Base-by-base conservation (phyloP, 2,888 invertebrate genomes). In the Agonopterix alstromeriana region DNA sequence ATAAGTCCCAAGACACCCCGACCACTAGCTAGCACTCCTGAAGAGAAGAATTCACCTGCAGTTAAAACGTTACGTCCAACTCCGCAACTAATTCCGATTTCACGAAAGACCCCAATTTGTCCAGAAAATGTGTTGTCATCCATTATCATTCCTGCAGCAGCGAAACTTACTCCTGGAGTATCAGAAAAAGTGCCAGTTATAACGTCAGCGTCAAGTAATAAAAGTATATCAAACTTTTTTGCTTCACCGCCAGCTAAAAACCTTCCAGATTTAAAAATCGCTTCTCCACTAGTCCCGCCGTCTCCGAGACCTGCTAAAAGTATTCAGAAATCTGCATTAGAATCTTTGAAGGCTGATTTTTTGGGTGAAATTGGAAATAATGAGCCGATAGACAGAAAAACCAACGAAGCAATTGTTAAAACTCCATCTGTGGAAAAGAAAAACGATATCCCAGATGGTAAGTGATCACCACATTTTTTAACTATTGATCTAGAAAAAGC, bases 1-100 rank as follows among this genome's bases (percentile, higher is more conserved):
- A 74, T 62, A 60, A 77, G 75, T 53, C 76, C 77, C 17, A 65
- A 53, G 55, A 70, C 67, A 3, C 67, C 72, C 43, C 62, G 61
- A 47, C 43, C 53, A 7, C 11, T 45, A 27, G 45, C 45, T 46
- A 42, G 46, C 36, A 54, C 58, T 14, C n/a, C 9, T 36, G 50
- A 60, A n/a, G 72, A 63, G 49, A 59, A 45, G 36, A 51, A 50
- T 43, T 57, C 58, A 27, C 54, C 58, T 9, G 14, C 14, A 10
- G 40, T n/a, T 36, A 17, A 12, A n/a, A 1, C 38, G 10, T 10
- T 38, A 10, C 38, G 27, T 1, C 27, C 27, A 5, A 7, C 27
- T 7, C 27, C 27, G 7, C 27, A 27, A 27, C 7, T 27, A 27
- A 27, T 27, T 3, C 27, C 27, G 27, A 27, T 27, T 27, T 27